Evolutionary conservation across 2,113 vertebrate species (phyloP).

Genomic region (Pholis gunnellus): DNA sequence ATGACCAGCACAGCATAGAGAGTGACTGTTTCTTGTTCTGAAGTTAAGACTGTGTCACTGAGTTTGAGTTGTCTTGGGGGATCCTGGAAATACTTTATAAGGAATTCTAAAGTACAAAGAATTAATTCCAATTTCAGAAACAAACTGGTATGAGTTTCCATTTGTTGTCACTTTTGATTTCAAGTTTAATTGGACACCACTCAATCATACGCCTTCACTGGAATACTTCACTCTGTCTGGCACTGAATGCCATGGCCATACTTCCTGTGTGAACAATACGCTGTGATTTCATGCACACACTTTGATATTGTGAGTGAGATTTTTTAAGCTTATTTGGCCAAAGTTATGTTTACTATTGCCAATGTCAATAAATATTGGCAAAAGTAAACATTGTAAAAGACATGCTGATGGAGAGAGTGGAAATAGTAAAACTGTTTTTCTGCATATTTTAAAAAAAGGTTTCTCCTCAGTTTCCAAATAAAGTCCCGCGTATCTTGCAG

Average conservation of each 20-base stretch:
- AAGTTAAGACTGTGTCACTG: slow-evolving; percentile 41
- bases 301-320: background rate
- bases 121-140: background rate
- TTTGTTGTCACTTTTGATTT: slow-evolving; percentile 25
- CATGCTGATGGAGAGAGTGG: background rate
- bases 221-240: background rate
- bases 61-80: slow-evolving; percentile 17
- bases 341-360: background rate
- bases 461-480: slow-evolving; percentile 20
- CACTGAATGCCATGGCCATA: slow-evolving; percentile 17
- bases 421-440: background rate
- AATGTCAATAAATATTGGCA: background rate
- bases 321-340: slow-evolving; percentile 23
- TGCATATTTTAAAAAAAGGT: slow-evolving; percentile 26
- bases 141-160: background rate
- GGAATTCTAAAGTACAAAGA: slow-evolving; percentile 11
- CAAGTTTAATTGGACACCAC: slow-evolving; percentile 7
- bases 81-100: slow-evolving; percentile 24
- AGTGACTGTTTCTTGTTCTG: slow-evolving; percentile 32
- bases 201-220: background rate
- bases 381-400: background rate
- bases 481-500: slow-evolving; percentile 35
- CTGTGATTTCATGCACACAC: slow-evolving; percentile 20
- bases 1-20: slow-evolving; percentile 44
- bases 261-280: slow-evolving; percentile 16